Conservation (phyloP, 2,797 vertebrate species). For the Mallotus villosus region DNA sequence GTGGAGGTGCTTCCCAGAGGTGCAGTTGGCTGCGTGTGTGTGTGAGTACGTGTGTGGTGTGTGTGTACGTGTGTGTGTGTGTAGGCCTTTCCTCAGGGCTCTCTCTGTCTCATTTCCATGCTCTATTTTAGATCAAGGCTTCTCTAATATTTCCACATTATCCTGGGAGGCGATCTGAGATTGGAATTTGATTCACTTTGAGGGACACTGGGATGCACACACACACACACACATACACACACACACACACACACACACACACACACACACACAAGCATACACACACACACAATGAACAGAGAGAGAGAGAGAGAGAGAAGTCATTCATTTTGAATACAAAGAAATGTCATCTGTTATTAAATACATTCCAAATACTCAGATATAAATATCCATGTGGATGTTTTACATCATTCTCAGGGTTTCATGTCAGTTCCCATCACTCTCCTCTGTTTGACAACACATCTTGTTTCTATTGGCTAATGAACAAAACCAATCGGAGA, state of each 20-base stretch:
- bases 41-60: background rate
- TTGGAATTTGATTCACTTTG: constrained; percentile 78
- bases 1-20: constrained; percentile 73
- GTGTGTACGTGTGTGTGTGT: constrained; percentile 42
- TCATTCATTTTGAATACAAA: no score
- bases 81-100: constrained; percentile 74
- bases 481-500: no score
- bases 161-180: constrained; percentile 78
- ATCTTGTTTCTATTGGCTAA: no score
- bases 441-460: no score
- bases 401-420: no score
- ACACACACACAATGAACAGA: no score
- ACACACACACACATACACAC: background rate
- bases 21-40: constrained; percentile 28
- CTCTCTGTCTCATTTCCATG: constrained; percentile 78
- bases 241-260: background rate
- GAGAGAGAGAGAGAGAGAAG: no score
- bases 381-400: no score
- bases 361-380: no score
- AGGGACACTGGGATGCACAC: constrained; percentile 54
- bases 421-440: no score
- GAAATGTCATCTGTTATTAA: no score
- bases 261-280: background rate
- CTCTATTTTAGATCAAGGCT: constrained; percentile 79
- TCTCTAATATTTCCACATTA: constrained; percentile 78